These are phyloP conservation scores for Syrrhaptes paradoxus DNA, from an alignment of 2,113 vertebrate genomes.

Conservation along the genomic window DNA sequence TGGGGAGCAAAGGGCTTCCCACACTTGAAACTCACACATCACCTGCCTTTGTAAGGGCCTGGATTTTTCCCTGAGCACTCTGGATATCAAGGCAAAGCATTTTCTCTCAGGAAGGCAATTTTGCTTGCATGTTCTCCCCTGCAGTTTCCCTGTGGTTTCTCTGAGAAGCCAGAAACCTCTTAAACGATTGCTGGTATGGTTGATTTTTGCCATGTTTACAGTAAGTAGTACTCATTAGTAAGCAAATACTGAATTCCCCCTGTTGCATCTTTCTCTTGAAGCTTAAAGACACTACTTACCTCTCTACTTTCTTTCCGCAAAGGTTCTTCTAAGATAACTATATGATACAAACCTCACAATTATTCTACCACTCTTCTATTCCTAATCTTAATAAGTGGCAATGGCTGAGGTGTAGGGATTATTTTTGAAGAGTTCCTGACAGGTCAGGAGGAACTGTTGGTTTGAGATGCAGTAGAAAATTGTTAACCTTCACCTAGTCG, in stretches of 20 bases:
- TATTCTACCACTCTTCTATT: not conserved
- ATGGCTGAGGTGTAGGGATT: not conserved
- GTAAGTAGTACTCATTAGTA: not conserved
- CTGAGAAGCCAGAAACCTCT: not conserved
- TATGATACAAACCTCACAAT: not conserved
- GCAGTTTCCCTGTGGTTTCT: not conserved
- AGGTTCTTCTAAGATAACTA: not conserved
- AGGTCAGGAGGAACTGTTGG: not conserved
- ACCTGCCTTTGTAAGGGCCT: not conserved
- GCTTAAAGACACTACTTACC: not conserved
- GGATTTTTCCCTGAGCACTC: not conserved
- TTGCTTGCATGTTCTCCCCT: not conserved
- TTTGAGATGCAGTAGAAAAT: constrained; percentile 26
- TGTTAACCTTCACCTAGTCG: not conserved
- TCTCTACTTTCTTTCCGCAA: not conserved
- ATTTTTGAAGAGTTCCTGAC: not conserved
- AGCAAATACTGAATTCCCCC: not conserved
- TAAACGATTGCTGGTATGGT: not conserved
- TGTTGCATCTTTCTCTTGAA: not conserved
- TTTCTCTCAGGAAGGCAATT: not conserved
- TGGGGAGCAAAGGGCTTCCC: not conserved
- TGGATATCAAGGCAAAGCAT: not conserved
- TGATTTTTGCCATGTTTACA: not conserved
- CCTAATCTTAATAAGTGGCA: not conserved
- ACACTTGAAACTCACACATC: not conserved